These are phyloP conservation scores for Spicauda simplicius DNA, from an alignment of 2,888 invertebrate species.

Conservation along the genomic window DNA sequence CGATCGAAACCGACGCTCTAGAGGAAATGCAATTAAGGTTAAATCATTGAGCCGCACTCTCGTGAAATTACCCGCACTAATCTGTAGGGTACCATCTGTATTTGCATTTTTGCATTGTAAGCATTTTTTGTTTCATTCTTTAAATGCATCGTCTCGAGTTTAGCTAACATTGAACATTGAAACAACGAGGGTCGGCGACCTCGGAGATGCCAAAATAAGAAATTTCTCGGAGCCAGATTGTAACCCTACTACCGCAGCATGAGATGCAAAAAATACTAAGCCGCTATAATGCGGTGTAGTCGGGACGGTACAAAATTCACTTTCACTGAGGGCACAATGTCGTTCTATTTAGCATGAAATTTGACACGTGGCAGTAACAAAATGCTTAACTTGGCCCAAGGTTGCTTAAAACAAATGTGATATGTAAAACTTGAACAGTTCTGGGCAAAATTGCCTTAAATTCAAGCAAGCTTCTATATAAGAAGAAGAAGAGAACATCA, in stretches of 20 bases:
- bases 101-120: too few relatives aligned
- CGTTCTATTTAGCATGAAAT: not conserved
- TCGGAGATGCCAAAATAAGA: not conserved
- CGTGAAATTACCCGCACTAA: conserved; percentile 1
- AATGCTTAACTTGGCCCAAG: too few relatives aligned
- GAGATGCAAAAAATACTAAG: not conserved
- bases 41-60: too few relatives aligned
- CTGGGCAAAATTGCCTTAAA: too few relatives aligned
- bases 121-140: not conserved
- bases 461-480: too few relatives aligned
- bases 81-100: not conserved
- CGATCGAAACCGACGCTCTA: too few relatives aligned
- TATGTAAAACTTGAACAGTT: too few relatives aligned
- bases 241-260: not conserved
- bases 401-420: too few relatives aligned
- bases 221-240: not conserved
- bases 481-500: too few relatives aligned
- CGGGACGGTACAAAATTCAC: not conserved
- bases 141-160: not conserved
- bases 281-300: not conserved
- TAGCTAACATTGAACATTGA: not conserved
- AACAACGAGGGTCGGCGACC: not conserved
- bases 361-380: too few relatives aligned
- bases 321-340: not conserved
- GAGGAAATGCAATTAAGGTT: too few relatives aligned